phyloP scores from a whole-genome alignment of 64 coral and sea anemone genomes.

The Porites australiensis region DNA sequence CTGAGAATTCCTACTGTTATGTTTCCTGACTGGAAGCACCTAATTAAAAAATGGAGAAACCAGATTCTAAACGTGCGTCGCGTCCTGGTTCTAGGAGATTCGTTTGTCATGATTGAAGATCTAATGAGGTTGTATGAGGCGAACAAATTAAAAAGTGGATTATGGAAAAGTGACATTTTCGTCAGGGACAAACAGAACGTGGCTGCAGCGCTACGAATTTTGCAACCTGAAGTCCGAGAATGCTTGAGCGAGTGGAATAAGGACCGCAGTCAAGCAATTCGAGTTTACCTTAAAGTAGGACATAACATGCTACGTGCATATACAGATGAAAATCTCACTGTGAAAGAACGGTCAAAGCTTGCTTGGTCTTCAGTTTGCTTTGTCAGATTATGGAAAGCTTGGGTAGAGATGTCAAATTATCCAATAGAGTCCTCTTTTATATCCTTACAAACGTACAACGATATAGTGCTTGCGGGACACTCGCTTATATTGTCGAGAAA shows the following conservation, averaged over 20 bases:
- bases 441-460: constrained; percentile 41
- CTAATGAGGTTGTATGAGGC: constrained; percentile 53
- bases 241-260: constrained; percentile 20
- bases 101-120: too few species aligned
- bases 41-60: too few species aligned
- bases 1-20: too few species aligned
- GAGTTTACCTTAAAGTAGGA: constrained; percentile 41
- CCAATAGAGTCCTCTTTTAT: constrained; percentile 28
- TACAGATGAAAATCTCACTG: constrained; percentile 31
- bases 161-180: constrained; percentile 67
- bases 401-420: constrained; percentile 10
- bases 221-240: constrained; percentile 8
- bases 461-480: constrained; percentile 31
- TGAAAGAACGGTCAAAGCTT: constrained; percentile 25
- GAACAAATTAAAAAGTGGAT: constrained; percentile 25
- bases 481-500: constrained; percentile 54
- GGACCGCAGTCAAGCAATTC: background rate
- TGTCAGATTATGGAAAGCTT: constrained; percentile 47
- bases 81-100: constrained; percentile 30
- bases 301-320: constrained; percentile 21
- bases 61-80: background rate
- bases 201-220: constrained; percentile 40
- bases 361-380: constrained; percentile 50
- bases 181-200: constrained; percentile 69
- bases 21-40: too few species aligned